Evolutionary conservation across 2,113 vertebrate genomes (phyloP).

Genomic region (Myotis davidii): DNA sequence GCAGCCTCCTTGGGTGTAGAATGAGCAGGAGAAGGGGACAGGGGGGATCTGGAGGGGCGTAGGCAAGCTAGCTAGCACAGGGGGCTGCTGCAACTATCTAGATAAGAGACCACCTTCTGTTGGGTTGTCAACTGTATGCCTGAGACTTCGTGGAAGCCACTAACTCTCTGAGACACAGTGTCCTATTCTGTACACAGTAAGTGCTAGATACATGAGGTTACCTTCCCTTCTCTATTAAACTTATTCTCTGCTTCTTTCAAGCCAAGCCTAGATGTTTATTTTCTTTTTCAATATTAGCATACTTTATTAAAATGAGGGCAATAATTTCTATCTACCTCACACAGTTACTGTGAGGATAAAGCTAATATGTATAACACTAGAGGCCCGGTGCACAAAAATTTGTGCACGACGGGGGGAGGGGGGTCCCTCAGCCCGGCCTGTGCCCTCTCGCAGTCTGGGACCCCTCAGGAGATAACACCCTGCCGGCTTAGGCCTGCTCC

Average conservation of each 20-base stretch:
- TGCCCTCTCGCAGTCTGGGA: too few species aligned
- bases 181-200: not conserved
- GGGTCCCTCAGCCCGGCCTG: too few species aligned
- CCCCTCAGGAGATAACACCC: too few species aligned
- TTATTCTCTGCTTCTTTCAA: too few species aligned
- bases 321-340: not conserved
- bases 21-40: not conserved
- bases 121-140: not conserved
- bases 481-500: too few species aligned
- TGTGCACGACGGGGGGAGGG: too few species aligned
- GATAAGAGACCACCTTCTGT: not conserved
- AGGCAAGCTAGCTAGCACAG: not conserved
- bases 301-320: not conserved
- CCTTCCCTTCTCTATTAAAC: too few species aligned
- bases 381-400: too few species aligned
- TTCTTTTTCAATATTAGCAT: too few species aligned
- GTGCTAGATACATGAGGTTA: too few species aligned
- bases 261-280: too few species aligned
- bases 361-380: not conserved
- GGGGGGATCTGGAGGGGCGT: not conserved
- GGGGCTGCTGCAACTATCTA: not conserved
- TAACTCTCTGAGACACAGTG: not conserved
- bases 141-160: not conserved
- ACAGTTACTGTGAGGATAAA: not conserved
- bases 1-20: not conserved